phyloP scores from a whole-genome alignment of 2,888 invertebrate genomes.

The Tiliacea aurago region DNA sequence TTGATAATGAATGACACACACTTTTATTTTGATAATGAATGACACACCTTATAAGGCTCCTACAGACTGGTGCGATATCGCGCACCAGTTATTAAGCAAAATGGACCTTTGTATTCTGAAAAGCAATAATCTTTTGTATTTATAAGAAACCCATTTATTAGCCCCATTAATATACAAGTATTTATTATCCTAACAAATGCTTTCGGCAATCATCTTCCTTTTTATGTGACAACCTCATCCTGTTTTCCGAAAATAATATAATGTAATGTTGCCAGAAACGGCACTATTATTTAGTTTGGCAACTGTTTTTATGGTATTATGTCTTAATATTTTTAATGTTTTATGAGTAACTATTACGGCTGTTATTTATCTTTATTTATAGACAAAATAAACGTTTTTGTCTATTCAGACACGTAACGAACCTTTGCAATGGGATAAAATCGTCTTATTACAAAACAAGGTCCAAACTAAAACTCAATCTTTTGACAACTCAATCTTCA shows the following conservation, averaged over 20 bases:
- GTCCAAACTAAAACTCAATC: too few relatives aligned
- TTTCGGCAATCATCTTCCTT: constrained; percentile 40
- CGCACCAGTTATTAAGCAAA: too few relatives aligned
- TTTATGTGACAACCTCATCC: constrained; percentile 63
- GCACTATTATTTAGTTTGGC: constrained; percentile 55
- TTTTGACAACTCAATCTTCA: too few relatives aligned
- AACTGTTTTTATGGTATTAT: constrained; percentile 23
- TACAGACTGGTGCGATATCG: too few relatives aligned
- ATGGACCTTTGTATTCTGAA: constrained; percentile 1
- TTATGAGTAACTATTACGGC: constrained; percentile 24
- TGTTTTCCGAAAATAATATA: constrained; percentile 60
- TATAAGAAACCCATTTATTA: constrained; percentile 40
- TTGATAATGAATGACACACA: neutral
- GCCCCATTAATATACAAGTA: constrained; percentile 36
- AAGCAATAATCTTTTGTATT: constrained; percentile 18
- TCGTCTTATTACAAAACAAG: neutral
- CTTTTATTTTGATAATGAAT: too few relatives aligned
- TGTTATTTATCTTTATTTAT: constrained; percentile 27
- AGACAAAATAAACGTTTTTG: neutral
- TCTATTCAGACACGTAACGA: neutral
- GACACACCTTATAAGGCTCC: too few relatives aligned
- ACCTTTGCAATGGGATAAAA: neutral
- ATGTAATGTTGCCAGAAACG: constrained; percentile 54
- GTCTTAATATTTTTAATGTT: constrained; percentile 43
- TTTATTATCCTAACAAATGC: constrained; percentile 57